Base-by-base conservation (phyloP, 2,888 invertebrate species). In the Ephialtes manifestator region DNA sequence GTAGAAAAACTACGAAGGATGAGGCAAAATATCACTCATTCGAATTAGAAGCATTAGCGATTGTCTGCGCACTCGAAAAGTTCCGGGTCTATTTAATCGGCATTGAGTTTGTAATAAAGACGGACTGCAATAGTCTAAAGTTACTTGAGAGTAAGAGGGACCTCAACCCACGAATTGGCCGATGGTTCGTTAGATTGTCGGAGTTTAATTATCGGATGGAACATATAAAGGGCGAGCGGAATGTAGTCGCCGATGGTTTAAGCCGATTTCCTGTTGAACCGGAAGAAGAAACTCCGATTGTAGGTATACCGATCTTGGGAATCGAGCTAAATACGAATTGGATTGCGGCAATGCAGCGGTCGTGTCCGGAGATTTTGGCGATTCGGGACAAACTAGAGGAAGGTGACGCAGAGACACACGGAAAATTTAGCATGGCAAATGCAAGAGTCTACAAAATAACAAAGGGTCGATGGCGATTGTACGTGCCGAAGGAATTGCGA, bases 1-100 rank as follows among this genome's bases (percentile, higher is more conserved):
- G 58, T 10, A 60, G 10, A 10, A 88, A 89, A 51, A 92, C 90
- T 8, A 91, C 91, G 0, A 86, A 81, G 0, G 89, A 91, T 0
- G 93, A 80, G 7, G 67, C 2, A 51, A 46, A 11, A 53, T 86
- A 87, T 58, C 82, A 82, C 60, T 81, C 83, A 0, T 84, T 78
- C 24, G 82, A 87, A 58, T 43, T 87, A 11, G 84, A 86, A 48
- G 48, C 71, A 31, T 48, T 85, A 15, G 79, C 83, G 11, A 85
- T 87, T 7, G 83, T 87, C 0, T 51, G 72, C 2, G 84, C 86
- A 0, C 43, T 89, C 2, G 67, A 82, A 18, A 53, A 63, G 24
- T 87, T 87, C 60, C 65, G 88, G 0, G 83, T 86, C 0, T 87
- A 87, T 39, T n/a, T 87, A 0, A 48, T 87, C 24, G 85, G 84